Conservation (phyloP, 2,888 invertebrate species). For the Amorpha juglandis region DNA sequence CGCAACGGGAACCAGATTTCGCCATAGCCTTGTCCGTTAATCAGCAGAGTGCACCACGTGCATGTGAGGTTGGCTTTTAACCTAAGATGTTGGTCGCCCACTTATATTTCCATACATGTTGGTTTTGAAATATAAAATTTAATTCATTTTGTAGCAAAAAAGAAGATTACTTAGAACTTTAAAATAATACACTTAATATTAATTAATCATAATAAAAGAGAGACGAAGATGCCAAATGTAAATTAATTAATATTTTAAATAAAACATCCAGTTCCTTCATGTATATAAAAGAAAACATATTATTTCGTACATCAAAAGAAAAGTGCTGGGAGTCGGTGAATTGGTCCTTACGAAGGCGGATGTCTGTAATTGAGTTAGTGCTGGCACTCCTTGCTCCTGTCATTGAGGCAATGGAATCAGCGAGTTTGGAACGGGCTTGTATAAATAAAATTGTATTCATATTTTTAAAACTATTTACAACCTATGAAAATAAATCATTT, state of each 20-base stretch:
- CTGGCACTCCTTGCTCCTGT: slow-evolving; percentile 58
- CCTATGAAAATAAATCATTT: no score
- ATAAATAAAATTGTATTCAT: neutral
- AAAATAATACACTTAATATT: no score
- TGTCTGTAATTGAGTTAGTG: slow-evolving; percentile 77
- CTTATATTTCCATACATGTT: no score
- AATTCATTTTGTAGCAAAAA: no score
- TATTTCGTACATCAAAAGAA: slow-evolving; percentile 53
- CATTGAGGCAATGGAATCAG: slow-evolving; percentile 48
- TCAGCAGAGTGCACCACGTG: no score
- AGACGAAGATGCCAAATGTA: neutral
- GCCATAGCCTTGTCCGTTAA: no score
- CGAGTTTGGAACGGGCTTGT: slow-evolving; percentile 32
- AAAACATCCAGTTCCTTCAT: slow-evolving; percentile 1
- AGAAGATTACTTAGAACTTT: no score
- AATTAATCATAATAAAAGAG: neutral
- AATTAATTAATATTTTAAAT: slow-evolving; percentile 4
- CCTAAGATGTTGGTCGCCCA: no score
- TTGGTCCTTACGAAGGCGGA: slow-evolving; percentile 70
- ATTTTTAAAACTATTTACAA: neutral
- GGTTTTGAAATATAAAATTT: no score
- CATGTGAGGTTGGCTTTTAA: no score
- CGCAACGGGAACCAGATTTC: no score
- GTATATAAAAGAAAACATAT: slow-evolving; percentile 40
- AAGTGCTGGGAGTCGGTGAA: slow-evolving; percentile 61